A percentile compares a stretch with the other conserved stretches of the same genome.
Conservation (phyloP, 2,888 invertebrate species). For the Ochropleura plecta region DNA sequence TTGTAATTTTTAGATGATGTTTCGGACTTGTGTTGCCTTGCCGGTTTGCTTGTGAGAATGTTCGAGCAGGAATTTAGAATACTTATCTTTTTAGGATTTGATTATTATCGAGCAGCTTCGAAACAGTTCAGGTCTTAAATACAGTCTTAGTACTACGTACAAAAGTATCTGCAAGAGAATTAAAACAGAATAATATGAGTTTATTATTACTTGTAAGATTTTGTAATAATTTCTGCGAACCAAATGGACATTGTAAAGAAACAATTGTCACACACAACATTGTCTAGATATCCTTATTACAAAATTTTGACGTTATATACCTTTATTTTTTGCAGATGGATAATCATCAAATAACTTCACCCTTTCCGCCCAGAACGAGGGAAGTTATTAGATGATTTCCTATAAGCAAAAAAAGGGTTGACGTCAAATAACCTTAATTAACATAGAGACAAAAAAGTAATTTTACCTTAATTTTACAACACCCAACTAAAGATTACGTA, state of each 20-base stretch:
- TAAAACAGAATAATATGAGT: background rate
- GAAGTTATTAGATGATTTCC: too few relatives aligned
- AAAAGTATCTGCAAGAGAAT: background rate
- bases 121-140: background rate
- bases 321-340: too few relatives aligned
- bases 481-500: background rate
- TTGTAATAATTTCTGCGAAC: too few relatives aligned
- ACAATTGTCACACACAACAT: too few relatives aligned
- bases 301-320: too few relatives aligned
- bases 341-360: too few relatives aligned
- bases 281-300: too few relatives aligned
- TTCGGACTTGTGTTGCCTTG: constrained; percentile 10
- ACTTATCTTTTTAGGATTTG: background rate
- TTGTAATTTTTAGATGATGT: constrained; percentile 35
- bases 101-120: background rate
- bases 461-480: constrained; percentile 10
- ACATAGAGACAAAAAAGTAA: background rate
- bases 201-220: too few relatives aligned
- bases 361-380: too few relatives aligned
- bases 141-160: background rate
- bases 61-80: background rate
- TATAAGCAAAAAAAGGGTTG: too few relatives aligned
- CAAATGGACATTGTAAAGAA: too few relatives aligned
- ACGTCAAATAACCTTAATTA: background rate
- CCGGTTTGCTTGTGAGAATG: constrained; percentile 4